These are phyloP conservation scores for Aphaenogaster ashmeadi DNA, from an alignment of 1,140 invertebrate genomes.

Conservation along the genomic window DNA sequence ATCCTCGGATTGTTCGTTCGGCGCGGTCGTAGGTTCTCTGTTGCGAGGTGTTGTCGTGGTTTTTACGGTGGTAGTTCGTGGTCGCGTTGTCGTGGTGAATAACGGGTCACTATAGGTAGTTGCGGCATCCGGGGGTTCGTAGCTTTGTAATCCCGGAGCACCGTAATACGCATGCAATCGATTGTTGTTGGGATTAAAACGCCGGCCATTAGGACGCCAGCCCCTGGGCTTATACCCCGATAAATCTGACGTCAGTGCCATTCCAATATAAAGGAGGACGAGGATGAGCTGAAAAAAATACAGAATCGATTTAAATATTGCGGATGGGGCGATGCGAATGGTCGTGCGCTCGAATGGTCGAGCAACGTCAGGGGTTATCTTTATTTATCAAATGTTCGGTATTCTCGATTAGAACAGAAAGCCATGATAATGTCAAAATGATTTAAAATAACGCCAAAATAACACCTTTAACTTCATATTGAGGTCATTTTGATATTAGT, in stretches of 20 bases:
- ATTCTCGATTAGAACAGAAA: too few species aligned
- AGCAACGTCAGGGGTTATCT: not conserved
- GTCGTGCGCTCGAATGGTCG: not conserved
- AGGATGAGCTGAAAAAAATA: constrained; percentile 68
- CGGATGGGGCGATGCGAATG: not conserved
- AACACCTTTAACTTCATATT: too few species aligned
- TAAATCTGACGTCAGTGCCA: constrained; percentile 69
- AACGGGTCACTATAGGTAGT: constrained; percentile 69
- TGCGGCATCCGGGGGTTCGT: constrained; percentile 73
- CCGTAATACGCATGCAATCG: constrained; percentile 75
- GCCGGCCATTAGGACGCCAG: constrained; percentile 81
- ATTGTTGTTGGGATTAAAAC: constrained; percentile 77
- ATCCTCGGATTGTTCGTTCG: constrained; percentile 70
- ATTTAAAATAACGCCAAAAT: too few species aligned
- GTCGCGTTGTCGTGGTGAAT: constrained; percentile 63
- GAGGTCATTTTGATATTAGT: too few species aligned
- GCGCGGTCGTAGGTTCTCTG: constrained; percentile 79
- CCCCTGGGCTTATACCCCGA: constrained; percentile 79
- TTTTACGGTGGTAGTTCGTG: constrained; percentile 69
- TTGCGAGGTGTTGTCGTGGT: constrained; percentile 80
- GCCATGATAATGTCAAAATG: too few species aligned
- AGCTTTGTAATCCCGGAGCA: constrained; percentile 69
- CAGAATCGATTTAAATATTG: constrained; percentile 5
- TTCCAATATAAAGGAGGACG: constrained; percentile 70
- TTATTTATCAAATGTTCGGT: not conserved